Evolutionary conservation across 2,113 vertebrate genomes (phyloP).

Genomic region (Edolisoma coerulescens): DNA sequence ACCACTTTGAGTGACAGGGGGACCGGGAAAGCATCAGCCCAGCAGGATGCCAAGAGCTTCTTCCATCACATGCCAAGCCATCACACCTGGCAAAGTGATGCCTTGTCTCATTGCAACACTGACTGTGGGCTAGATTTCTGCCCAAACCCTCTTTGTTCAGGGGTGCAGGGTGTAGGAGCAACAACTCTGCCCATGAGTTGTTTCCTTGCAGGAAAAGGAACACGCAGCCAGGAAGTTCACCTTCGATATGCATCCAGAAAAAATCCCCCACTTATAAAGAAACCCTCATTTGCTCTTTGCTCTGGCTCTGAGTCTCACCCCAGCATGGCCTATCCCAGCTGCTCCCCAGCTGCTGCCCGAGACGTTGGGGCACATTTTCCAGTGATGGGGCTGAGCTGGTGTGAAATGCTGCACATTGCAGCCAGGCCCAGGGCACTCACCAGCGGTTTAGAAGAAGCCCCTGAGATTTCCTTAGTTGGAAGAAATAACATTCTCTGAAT

Average conservation of each 20-base stretch:
- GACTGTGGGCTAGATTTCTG: rapidly evolving
- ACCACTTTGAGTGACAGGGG: not conserved
- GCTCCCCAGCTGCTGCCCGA: slow-evolving; percentile 66
- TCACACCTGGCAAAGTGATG: not conserved
- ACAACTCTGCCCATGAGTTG: not conserved
- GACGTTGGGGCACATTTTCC: not conserved
- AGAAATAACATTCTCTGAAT: slow-evolving; percentile 66
- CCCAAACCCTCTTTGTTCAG: not conserved
- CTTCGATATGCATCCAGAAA: not conserved
- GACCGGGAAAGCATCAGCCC: not conserved
- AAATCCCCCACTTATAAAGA: rapidly evolving
- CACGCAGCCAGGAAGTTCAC: not conserved
- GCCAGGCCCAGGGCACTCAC: slow-evolving; percentile 1
- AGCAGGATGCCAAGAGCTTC: not conserved
- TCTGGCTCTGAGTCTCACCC: not conserved
- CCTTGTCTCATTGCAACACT: not conserved
- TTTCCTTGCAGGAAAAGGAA: not conserved
- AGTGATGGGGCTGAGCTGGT: not conserved
- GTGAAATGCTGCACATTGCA: not conserved
- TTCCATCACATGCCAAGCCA: not conserved
- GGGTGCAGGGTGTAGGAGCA: not conserved
- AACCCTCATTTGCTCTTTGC: not conserved
- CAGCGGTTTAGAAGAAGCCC: slow-evolving; percentile 24
- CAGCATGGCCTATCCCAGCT: not conserved
- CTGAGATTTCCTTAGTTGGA: slow-evolving; percentile 45